Base-by-base conservation (phyloP, 2,888 invertebrate species). In the Lumbricus terrestris region DNA sequence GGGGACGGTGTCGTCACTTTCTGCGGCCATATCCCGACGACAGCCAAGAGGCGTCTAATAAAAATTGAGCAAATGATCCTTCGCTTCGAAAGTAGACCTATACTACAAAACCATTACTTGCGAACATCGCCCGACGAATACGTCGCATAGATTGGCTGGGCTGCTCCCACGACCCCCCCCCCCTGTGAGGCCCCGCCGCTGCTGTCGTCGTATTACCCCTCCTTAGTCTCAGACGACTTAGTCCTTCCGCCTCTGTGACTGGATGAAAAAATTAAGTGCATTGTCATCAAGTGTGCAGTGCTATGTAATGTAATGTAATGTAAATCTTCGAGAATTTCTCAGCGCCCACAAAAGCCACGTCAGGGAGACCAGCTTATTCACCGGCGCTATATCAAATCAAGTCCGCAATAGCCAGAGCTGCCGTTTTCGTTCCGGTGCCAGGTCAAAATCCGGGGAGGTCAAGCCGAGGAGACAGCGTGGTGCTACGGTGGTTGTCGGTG, bases 11-110 rank as follows among this genome's bases (percentile, higher is more conserved):
- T 5, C 69, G 69, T n/a, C n/a, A 69, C 69, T 69, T 69, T 69
- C 69, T 29, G 8, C 69, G n/a, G 69, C n/a, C 69, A 69, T n/a
- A 29, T 23, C n/a, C n/a, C n/a, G n/a, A n/a, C 47, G 47, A 47
- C 47, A 47, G 47, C 47, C 69, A n/a, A n/a, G n/a, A n/a, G n/a
- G 69, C 69, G n/a, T 69, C 69, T 69, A 29, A 69, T 69, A 69
- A 69, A 69, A 69, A 69, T 69, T 69, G 69, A 69, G 69, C 69
- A 69, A 69, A 69, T 69, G 69, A 69, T 69, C 69, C 69, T 69
- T 69, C n/a, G 69, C 69, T 69, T 69, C 69, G 69, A n/a, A 69
- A 69, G 69, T 69, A n/a, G n/a, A n/a, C n/a, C n/a, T n/a, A n/a
- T n/a, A n/a, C n/a, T n/a, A 69, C n/a, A n/a, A n/a, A 69, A 69